Base-by-base conservation (phyloP, 2,888 invertebrate genomes). In the Tridacna crocea region DNA sequence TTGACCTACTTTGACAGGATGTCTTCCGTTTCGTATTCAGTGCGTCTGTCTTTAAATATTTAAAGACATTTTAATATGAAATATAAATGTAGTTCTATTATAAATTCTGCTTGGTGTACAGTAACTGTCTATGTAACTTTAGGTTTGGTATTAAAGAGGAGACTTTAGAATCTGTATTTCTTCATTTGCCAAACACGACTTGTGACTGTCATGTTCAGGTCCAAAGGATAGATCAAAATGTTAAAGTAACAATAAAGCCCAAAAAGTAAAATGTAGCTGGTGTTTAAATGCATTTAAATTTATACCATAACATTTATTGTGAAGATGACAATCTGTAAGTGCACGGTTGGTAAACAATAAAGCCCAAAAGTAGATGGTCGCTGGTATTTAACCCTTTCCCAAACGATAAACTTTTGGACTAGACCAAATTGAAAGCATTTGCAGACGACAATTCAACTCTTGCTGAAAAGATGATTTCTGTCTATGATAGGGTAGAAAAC, bases 1-100 rank as follows among this genome's bases (percentile, higher is more conserved):
- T 19, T 61, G 61, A 61, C 61, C 61, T 24, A 61, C 12, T 61
- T 61, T 61, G 26, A 61, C 61, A 61, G 61, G 61, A 22, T 22
- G 61, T 61, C 22, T 1, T 61, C 22, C 58, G n/a, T n/a, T 58
- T 19, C n/a, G 58, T 58, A 19, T 58, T 58, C n/a, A 58, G 17
- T n/a, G 17, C 17, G n/a, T n/a, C 58, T 58, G 19, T n/a, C 58
- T 58, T n/a, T 58, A 17, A 19, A 19, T 10, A 19, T 58, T 4
- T 19, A 58, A 10, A 17, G 2, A 58, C 4, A 10, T 58, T 36
- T 8, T 36, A 8, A 36, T 36, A 36, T 36, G 8, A 36, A 36
- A 36, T 36, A 36, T 36, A 8, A 4, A 36, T 36, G 8, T 36
- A n/a, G n/a, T n/a, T n/a, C n/a, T n/a, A 36, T 36, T 36, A 36